Conservation (phyloP, 2,113 vertebrate species). For the Lathamus discolor region DNA sequence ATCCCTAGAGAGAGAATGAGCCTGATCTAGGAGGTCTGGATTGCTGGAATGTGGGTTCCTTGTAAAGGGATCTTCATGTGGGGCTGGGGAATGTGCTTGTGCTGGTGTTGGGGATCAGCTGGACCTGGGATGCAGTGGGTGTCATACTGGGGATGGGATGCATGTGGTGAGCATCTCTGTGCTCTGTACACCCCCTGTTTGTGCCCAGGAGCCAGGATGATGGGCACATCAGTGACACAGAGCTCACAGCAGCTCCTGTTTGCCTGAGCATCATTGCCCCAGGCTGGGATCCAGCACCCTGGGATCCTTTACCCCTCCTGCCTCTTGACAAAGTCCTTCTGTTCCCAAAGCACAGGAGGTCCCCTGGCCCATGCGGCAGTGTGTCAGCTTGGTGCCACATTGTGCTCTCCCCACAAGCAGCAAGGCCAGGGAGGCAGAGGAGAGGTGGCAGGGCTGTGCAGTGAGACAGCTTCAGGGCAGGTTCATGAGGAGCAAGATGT, state of each 20-base stretch:
- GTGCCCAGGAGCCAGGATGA: background rate
- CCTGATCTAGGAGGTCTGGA: background rate
- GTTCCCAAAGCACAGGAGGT: background rate
- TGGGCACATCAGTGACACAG: background rate
- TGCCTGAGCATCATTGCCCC: background rate
- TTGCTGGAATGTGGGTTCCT: background rate
- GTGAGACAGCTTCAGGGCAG: background rate
- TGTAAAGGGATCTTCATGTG: fast-evolving
- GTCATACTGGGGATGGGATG: background rate
- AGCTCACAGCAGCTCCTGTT: background rate
- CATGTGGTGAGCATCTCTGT: fast-evolving
- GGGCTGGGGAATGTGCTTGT: background rate
- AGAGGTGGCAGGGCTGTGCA: background rate
- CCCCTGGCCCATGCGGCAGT: background rate
- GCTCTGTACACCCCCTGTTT: background rate
- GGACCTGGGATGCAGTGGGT: background rate
- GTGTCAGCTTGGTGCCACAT: fast-evolving
- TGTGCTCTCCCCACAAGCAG: background rate
- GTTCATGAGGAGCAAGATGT: background rate
- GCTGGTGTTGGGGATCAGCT: background rate
- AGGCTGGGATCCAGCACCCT: background rate
- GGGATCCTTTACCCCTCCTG: fast-evolving
- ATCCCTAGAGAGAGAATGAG: background rate
- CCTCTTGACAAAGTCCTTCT: background rate
- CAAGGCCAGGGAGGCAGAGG: background rate